phyloP scores from a whole-genome alignment of 2,888 invertebrate genomes.

The Dexiosoma caninum region DNA sequence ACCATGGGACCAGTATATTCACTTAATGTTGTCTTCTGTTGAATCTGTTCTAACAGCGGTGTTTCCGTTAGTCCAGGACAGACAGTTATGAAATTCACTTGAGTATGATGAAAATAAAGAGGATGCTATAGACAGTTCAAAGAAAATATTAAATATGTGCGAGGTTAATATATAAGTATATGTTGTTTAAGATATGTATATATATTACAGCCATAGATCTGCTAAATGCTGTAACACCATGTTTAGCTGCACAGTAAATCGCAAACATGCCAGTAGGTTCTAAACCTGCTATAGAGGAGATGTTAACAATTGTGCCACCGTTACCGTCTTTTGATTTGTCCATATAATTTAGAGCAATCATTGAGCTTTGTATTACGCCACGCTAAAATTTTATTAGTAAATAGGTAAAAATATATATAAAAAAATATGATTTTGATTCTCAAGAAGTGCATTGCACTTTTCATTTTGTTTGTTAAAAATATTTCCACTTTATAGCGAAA shows the following conservation, averaged over 20 bases:
- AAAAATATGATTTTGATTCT: no score
- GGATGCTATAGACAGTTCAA: conserved; percentile 55
- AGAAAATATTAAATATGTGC: background rate
- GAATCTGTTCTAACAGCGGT: conserved; percentile 38
- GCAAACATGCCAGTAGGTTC: conserved; percentile 67
- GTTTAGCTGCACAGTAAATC: conserved; percentile 76
- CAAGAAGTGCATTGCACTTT: no score
- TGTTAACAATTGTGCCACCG: conserved; percentile 76
- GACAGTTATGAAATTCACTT: conserved; percentile 65
- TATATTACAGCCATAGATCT: conserved; percentile 71
- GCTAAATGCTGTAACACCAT: conserved; percentile 76
- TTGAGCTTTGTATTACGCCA: conserved; percentile 77
- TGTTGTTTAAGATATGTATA: background rate
- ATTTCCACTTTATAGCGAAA: no score
- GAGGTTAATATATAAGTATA: no score
- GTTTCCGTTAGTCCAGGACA: conserved; percentile 68
- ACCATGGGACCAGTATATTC: conserved; percentile 60
- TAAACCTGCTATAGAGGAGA: conserved; percentile 75
- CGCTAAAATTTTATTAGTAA: conserved; percentile 70
- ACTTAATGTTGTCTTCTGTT: conserved; percentile 62
- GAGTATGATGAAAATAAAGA: conserved; percentile 58
- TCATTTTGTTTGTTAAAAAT: no score
- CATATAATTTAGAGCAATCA: conserved; percentile 76
- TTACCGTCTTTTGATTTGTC: conserved; percentile 74
- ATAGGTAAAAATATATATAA: background rate